phyloP scores from a whole-genome alignment of 2,888 invertebrate genomes.

The Synanthedon myopaeformis region DNA sequence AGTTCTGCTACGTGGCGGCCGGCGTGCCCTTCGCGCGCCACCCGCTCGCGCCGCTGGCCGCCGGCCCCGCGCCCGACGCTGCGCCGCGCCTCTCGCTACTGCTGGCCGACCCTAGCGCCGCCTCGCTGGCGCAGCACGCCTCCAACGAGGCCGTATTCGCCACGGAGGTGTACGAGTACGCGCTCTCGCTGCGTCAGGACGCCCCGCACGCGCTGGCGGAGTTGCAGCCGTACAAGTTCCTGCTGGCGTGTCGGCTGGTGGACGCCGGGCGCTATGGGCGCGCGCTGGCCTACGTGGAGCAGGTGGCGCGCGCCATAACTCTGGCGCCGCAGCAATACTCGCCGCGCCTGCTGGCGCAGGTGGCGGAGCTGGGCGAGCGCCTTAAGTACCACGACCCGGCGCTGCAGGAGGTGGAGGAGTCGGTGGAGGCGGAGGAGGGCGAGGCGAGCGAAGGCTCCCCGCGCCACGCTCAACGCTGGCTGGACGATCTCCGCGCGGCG shows the following conservation, averaged over 20 bases:
- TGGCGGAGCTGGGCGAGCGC: conserved; percentile 56
- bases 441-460: neutral
- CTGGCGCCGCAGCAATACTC: conserved; percentile 66
- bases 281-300: conserved; percentile 87
- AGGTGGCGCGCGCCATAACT: conserved; percentile 76
- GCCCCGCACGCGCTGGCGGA: conserved; percentile 74
- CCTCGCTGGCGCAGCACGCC: conserved; percentile 76
- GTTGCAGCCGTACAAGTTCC: conserved; percentile 86
- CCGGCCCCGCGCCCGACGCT: conserved; percentile 39
- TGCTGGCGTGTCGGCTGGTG: conserved; percentile 82
- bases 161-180: conserved; percentile 96
- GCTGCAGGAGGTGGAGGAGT: conserved; percentile 25
- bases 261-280: conserved; percentile 81
- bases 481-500: conserved; percentile 24
- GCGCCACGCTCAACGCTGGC: conserved; percentile 34
- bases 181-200: conserved; percentile 80
- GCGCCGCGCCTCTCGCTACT: conserved; percentile 80
- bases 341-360: conserved; percentile 60
- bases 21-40: conserved; percentile 72
- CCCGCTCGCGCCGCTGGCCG: conserved; percentile 29
- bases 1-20: conserved; percentile 95
- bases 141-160: conserved; percentile 89
- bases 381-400: conserved; percentile 77
- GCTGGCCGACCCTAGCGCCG: conserved; percentile 77
- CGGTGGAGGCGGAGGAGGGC: neutral